phyloP scores from a whole-genome alignment of 2,113 vertebrate genomes.

The Helogale parvula region DNA sequence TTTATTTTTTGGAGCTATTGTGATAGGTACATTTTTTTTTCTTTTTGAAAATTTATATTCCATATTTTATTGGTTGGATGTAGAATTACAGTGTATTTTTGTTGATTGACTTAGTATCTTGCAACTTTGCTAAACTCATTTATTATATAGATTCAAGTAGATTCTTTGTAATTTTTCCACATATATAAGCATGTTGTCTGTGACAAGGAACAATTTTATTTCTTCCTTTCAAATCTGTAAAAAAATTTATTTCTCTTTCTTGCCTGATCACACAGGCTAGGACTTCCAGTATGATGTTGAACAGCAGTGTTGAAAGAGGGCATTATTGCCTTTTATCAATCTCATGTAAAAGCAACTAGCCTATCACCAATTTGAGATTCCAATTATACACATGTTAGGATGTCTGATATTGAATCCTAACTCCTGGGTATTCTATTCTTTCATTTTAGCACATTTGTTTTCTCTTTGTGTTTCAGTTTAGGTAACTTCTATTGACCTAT shows the following conservation, averaged over 20 bases:
- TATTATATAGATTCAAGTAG: background rate
- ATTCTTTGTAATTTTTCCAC: background rate
- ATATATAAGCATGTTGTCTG: background rate
- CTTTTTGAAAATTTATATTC: background rate
- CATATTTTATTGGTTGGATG: background rate
- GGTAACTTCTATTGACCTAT: background rate
- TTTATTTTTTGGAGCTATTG: background rate
- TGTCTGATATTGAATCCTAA: background rate
- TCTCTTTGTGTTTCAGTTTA: background rate
- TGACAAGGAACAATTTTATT: background rate
- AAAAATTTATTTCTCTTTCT: background rate
- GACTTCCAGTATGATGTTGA: background rate
- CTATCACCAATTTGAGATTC: background rate
- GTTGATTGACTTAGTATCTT: background rate
- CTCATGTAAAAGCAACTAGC: background rate
- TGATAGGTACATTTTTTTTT: background rate
- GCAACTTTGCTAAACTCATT: background rate
- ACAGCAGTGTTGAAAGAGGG: background rate
- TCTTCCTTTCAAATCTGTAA: background rate
- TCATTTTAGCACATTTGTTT: background rate
- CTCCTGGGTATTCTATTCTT: background rate
- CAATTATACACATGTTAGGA: background rate
- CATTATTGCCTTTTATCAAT: background rate
- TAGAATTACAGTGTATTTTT: background rate
- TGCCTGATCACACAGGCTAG: background rate